A percentile compares a stretch with the other conserved stretches of the same genome.
Evolutionary conservation across 2,797 vertebrate species (phyloP).

Genomic region (Orientallactaga sibirica): DNA sequence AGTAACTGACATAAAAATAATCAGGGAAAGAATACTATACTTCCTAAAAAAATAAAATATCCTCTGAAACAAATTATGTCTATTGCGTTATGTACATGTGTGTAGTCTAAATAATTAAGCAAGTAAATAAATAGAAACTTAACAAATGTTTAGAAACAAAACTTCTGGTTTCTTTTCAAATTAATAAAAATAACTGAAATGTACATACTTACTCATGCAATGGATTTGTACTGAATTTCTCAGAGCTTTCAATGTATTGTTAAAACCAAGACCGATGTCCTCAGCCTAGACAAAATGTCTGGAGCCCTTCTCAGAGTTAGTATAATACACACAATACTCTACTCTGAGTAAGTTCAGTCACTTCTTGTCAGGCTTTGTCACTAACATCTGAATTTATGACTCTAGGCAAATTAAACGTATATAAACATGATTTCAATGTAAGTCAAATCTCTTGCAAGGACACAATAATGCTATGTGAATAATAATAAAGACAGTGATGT

Average conservation of each 20-base stretch:
- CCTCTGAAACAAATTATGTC: not conserved
- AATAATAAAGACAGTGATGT: not conserved
- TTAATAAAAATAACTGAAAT: slow-evolving; percentile 7
- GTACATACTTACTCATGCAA: not conserved
- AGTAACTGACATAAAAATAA: slow-evolving; percentile 19
- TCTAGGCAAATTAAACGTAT: not conserved
- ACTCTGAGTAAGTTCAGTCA: not conserved
- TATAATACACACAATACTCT: not conserved
- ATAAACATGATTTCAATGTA: not conserved
- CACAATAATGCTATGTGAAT: not conserved
- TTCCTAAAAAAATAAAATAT: not conserved
- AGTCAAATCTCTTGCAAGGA: slow-evolving; percentile 20
- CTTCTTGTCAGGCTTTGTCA: not conserved
- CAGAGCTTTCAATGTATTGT: not conserved
- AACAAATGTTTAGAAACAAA: slow-evolving; percentile 21
- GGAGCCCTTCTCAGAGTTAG: not conserved
- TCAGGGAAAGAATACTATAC: not conserved
- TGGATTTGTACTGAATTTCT: not conserved
- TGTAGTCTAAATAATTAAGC: not conserved
- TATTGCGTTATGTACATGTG: not conserved
- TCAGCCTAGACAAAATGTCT: not conserved
- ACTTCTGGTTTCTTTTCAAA: not conserved
- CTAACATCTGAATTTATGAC: not conserved
- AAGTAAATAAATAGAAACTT: not conserved
- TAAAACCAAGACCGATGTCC: not conserved